These are phyloP conservation scores for Pycnomerus fuliginosus DNA, from an alignment of 2,888 invertebrate genomes.

Conservation along the genomic window DNA sequence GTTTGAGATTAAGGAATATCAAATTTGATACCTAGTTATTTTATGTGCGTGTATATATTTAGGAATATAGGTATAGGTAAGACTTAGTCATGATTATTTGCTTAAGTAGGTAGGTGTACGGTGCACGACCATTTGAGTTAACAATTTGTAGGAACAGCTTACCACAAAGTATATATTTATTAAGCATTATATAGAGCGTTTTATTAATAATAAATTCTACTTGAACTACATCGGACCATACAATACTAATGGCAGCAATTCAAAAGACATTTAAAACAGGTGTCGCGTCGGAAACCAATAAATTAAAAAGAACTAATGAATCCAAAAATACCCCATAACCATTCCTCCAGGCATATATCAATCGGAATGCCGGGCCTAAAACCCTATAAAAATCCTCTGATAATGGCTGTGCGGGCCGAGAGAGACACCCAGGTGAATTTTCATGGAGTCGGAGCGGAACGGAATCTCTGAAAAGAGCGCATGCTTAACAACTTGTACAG, in stretches of 20 bases:
- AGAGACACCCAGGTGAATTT: slow-evolving; percentile 2
- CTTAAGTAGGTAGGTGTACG: too few species aligned
- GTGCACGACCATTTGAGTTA: too few species aligned
- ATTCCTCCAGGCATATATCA: slow-evolving; percentile 38
- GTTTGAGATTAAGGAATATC: too few species aligned
- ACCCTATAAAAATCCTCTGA: slow-evolving; percentile 36
- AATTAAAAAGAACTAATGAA: slow-evolving; percentile 48
- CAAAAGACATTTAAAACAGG: slow-evolving; percentile 36
- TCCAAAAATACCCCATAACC: slow-evolving; percentile 42
- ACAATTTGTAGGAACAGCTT: too few species aligned
- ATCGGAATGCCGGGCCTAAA: slow-evolving; percentile 37
- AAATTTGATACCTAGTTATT: too few species aligned
- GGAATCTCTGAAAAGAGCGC: slow-evolving; percentile 37
- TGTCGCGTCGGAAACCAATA: slow-evolving; percentile 44
- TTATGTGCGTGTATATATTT: too few species aligned
- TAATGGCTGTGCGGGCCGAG: slow-evolving; percentile 36
- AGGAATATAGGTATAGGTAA: too few species aligned
- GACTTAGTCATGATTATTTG: too few species aligned
- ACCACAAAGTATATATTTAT: too few species aligned
- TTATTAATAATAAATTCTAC: too few species aligned
- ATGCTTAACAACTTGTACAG: slow-evolving; percentile 35
- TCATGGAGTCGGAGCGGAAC: slow-evolving; percentile 14
- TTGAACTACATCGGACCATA: too few species aligned
- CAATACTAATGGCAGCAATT: slow-evolving; percentile 16
- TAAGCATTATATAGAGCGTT: too few species aligned